These are phyloP conservation scores for Actenoides lindsayi DNA, from an alignment of 2,113 vertebrate genomes.

Conservation along the genomic window DNA sequence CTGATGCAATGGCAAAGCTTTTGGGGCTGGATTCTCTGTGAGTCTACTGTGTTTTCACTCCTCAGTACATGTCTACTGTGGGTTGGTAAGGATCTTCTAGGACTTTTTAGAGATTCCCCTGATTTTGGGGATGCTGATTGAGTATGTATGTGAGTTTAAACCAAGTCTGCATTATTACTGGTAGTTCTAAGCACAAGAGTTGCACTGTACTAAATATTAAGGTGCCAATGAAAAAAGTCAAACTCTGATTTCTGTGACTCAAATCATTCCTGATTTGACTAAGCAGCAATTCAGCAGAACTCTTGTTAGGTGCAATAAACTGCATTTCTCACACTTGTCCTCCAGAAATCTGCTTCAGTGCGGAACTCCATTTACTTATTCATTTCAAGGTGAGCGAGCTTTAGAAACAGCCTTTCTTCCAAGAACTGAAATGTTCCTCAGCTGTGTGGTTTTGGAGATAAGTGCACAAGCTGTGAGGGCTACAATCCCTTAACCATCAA, in stretches of 20 bases:
- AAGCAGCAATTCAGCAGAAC: neutral
- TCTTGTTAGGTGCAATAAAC: neutral
- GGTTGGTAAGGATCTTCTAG: neutral
- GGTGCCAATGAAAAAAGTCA: neutral
- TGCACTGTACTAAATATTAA: neutral
- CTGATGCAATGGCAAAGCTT: neutral
- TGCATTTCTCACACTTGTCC: neutral
- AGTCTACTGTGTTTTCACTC: neutral
- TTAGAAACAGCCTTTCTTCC: neutral
- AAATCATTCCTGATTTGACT: neutral
- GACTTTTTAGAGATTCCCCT: neutral
- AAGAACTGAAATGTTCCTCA: neutral
- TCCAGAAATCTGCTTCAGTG: neutral
- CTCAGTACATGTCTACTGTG: rapidly evolving
- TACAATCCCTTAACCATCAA: neutral
- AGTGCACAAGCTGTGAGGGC: neutral
- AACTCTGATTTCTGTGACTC: neutral
- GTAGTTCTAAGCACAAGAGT: neutral
- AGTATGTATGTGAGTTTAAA: neutral
- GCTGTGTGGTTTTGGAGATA: neutral
- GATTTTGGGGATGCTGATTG: no score
- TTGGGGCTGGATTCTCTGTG: neutral
- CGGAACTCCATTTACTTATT: neutral
- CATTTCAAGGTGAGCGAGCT: neutral
- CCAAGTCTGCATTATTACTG: neutral